These are phyloP conservation scores for Lagopus leucura DNA, from an alignment of 2,113 vertebrate species.

Conservation along the genomic window DNA sequence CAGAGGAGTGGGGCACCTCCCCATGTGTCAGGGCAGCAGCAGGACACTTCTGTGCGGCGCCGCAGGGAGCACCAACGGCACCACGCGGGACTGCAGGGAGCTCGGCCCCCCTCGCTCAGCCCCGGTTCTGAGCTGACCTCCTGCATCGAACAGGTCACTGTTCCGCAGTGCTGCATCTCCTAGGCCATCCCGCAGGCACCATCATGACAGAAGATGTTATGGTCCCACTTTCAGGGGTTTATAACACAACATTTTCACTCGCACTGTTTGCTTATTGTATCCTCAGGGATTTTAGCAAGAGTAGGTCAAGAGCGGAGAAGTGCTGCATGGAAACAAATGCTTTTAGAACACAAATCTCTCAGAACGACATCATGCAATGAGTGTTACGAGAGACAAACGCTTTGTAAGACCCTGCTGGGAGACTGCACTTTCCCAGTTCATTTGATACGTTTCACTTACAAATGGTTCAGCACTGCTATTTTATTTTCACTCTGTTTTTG, in stretches of 20 bases:
- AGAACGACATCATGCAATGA: background rate
- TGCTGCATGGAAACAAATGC: background rate
- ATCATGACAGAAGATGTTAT: background rate
- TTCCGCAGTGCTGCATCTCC: no score
- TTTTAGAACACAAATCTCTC: background rate
- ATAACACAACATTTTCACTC: background rate
- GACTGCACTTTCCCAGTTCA: background rate
- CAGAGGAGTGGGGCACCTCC: no score
- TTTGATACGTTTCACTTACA: background rate
- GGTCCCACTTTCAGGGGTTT: conserved; percentile 1
- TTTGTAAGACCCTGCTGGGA: background rate
- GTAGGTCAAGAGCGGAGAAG: conserved; percentile 38
- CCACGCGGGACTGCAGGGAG: no score
- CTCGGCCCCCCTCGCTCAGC: no score
- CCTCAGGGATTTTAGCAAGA: conserved; percentile 45
- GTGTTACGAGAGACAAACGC: background rate
- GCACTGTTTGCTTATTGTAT: conserved; percentile 16
- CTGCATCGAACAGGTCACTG: no score
- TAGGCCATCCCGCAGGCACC: background rate
- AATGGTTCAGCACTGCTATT: background rate
- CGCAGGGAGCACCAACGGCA: no score
- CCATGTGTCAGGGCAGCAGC: no score
- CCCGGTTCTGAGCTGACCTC: background rate
- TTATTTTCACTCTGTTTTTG: background rate
- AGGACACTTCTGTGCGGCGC: no score